phyloP scores from a whole-genome alignment of 2,113 vertebrate species.

The Amphilophus citrinellus region DNA sequence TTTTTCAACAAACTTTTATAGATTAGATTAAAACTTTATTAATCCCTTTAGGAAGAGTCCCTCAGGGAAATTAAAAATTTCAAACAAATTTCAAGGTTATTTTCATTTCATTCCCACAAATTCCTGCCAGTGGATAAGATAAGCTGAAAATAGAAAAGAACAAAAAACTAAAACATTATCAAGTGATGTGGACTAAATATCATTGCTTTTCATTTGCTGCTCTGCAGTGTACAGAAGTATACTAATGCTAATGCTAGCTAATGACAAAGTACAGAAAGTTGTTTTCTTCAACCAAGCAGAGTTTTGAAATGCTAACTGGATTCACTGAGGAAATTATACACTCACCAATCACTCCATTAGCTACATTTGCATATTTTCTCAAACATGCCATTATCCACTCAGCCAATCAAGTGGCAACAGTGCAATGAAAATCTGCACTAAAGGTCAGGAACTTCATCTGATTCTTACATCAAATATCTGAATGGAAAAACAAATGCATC shows the following conservation, averaged over 20 bases:
- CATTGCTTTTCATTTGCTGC: background rate
- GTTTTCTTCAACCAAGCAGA: background rate
- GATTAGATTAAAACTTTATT: too few relatives aligned
- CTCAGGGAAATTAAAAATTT: too few relatives aligned
- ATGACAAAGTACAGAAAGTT: background rate
- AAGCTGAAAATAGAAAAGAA: background rate
- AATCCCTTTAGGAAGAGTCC: too few relatives aligned
- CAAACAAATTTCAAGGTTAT: background rate
- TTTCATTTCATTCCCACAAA: background rate
- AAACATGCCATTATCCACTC: conserved; percentile 9
- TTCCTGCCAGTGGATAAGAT: background rate
- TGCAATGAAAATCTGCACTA: background rate
- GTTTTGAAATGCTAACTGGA: background rate
- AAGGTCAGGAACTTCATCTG: background rate
- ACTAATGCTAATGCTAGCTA: background rate
- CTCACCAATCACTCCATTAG: background rate
- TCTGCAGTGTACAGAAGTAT: rapidly evolving
- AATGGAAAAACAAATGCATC: background rate
- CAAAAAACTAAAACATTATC: background rate
- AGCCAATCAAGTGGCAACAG: background rate
- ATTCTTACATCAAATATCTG: background rate
- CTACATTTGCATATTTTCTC: background rate
- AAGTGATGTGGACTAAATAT: background rate
- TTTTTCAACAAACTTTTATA: background rate
- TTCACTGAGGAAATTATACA: background rate